Base-by-base conservation (phyloP, 2,888 invertebrate species). In the Anthophora plumipes region DNA sequence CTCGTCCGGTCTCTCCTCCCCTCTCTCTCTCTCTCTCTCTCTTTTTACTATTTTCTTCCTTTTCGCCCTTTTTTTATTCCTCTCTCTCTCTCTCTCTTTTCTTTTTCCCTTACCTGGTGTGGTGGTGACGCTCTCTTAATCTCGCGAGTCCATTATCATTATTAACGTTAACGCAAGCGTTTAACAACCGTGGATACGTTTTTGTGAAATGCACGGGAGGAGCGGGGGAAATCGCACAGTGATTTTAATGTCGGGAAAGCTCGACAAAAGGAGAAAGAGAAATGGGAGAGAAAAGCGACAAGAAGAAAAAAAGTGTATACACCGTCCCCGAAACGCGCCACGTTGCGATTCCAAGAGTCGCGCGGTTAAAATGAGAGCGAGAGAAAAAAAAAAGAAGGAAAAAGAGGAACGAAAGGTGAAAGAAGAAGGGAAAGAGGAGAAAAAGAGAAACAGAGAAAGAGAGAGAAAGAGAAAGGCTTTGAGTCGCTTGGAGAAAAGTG, bases 61-160 rank as follows among this genome's bases (percentile, higher is more conserved):
- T 57, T 37, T 20, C 14, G 37, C n/a, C 41, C 17, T 39, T 31
- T 20, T 12, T 46, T 25, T n/a, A 9, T 14, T 20, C 0, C 55
- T 14, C 12, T 52, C 11, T 37, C 25, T 39, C 46, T 9, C 20
- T 12, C n/a, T 8, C 17, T 22, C n/a, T 8, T 9, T 17, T 14
- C 43, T 39, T 25, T 50, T 31, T 52, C 31, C 54, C 20, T 41
- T 54, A 37, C n/a, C n/a, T 48, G 60, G 25, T 17, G 4, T 22
- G 12, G n/a, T 43, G 31, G 43, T 37, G 25, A 55, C 63, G 68
- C 72, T 70, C 68, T 68, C 69, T 74, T 61, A 74, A 71, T 78
- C 79, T 83, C 71, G 69, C 79, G 69, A 71, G 78, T 86, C 89
- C 89, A 89, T 89, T 85, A 89, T 85, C 87, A 77, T 89, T 89